These are phyloP conservation scores for Drosophila falleni DNA, from an alignment of 2,888 invertebrate genomes.

Conservation along the genomic window DNA sequence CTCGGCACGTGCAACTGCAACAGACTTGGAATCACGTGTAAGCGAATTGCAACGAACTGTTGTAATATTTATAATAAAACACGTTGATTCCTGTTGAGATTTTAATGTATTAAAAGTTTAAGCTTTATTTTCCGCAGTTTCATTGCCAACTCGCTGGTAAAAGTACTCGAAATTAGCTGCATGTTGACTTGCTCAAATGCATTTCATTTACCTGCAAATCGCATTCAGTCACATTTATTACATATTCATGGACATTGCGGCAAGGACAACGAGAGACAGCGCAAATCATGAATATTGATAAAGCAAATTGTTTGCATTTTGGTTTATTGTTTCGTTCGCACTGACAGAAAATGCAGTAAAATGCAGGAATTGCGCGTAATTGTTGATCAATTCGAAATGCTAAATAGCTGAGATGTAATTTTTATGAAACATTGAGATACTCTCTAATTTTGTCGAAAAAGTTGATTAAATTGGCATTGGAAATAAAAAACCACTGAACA, in stretches of 20 bases:
- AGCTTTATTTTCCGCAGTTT: neutral
- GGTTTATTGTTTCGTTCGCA: conserved; percentile 54
- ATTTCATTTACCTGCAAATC: conserved; percentile 51
- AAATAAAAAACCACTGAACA: too few species aligned
- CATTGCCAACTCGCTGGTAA: conserved; percentile 14
- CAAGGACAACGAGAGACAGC: conserved; percentile 14
- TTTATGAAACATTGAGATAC: neutral
- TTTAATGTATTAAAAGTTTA: conserved; percentile 11
- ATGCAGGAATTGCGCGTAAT: conserved; percentile 27
- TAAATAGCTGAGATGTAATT: neutral
- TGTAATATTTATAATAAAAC: conserved; percentile 20
- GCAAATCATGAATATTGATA: conserved; percentile 74
- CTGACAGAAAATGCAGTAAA: conserved; percentile 36
- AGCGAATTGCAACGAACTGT: conserved; percentile 29
- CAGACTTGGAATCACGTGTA: conserved; percentile 30
- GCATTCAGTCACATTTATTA: conserved; percentile 56
- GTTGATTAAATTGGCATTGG: neutral
- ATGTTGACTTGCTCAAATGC: conserved; percentile 56
- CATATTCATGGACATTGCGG: conserved; percentile 66
- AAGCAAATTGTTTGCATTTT: conserved; percentile 66
- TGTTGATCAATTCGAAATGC: neutral
- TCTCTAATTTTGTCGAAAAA: neutral
- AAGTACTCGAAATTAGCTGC: conserved; percentile 48
- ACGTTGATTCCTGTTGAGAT: neutral
- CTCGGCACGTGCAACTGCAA: conserved; percentile 57